A percentile compares a stretch with the other conserved stretches of the same genome.
These are phyloP conservation scores for Phenganax stokvisi DNA, from an alignment of 92 coral and sea anemone species.

Conservation along the genomic window DNA sequence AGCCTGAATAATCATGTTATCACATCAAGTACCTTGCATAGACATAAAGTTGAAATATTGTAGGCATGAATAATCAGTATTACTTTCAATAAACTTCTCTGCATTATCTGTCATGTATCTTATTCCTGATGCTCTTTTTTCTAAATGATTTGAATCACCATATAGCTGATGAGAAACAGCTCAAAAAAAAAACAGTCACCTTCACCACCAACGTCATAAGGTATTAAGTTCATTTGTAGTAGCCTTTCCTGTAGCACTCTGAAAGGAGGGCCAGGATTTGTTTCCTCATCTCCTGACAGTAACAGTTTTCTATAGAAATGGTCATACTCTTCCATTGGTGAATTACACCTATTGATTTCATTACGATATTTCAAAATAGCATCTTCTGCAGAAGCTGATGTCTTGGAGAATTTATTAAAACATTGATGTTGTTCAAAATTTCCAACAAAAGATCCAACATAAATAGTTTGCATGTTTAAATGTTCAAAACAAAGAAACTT, in stretches of 20 bases:
- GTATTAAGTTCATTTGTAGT: constrained; percentile 1
- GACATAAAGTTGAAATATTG: constrained; percentile 56
- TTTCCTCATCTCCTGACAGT: too few relatives aligned
- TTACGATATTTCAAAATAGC: too few relatives aligned
- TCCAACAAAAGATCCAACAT: too few relatives aligned
- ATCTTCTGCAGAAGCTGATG: too few relatives aligned
- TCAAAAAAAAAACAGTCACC: constrained; percentile 27
- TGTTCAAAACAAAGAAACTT: too few relatives aligned
- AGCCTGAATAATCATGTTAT: constrained; percentile 55
- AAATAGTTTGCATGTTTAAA: too few relatives aligned
- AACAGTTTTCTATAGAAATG: too few relatives aligned
- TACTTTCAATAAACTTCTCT: constrained; percentile 56
- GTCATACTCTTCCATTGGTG: too few relatives aligned
- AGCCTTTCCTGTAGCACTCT: neutral
- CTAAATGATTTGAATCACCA: constrained; percentile 44
- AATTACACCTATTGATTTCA: too few relatives aligned
- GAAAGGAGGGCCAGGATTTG: too few relatives aligned
- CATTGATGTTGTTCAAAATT: too few relatives aligned
- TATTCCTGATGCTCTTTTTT: constrained; percentile 43
- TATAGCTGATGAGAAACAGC: constrained; percentile 35
- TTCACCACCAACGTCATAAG: constrained; percentile 39
- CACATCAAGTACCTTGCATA: constrained; percentile 59
- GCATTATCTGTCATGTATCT: constrained; percentile 47
- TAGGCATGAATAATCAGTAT: constrained; percentile 43
- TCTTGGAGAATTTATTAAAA: too few relatives aligned